These are phyloP conservation scores for Lepidocyrtinus sp. DNA, from an alignment of 2,888 invertebrate genomes.

Conservation along the genomic window DNA sequence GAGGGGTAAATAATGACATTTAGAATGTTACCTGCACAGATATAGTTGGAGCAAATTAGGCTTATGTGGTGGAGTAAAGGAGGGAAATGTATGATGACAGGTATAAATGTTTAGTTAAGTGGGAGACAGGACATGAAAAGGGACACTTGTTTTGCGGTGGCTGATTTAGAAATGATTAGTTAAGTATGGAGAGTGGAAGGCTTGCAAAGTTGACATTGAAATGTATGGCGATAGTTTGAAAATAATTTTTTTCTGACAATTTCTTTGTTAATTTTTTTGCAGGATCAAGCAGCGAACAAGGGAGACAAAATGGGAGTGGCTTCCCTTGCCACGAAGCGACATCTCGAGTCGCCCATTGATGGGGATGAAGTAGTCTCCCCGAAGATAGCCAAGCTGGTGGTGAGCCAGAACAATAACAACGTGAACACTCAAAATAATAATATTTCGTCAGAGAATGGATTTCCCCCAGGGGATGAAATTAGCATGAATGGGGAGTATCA, in stretches of 20 bases:
- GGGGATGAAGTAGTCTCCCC: slow-evolving; percentile 64
- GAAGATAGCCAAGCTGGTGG: slow-evolving; percentile 57
- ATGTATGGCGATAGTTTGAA: background rate
- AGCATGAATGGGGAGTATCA: background rate
- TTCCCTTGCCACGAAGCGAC: slow-evolving; percentile 68
- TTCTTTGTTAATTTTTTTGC: slow-evolving; percentile 41
- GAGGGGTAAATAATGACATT: slow-evolving; percentile 20
- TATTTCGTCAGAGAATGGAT: background rate
- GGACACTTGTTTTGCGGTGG: slow-evolving; percentile 2
- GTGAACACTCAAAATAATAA: background rate
- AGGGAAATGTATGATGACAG: background rate
- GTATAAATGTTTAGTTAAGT: background rate
- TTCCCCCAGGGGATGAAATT: background rate
- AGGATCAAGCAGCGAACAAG: slow-evolving; percentile 48
- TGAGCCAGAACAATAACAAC: slow-evolving; percentile 42
- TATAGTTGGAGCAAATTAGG: too few species aligned
- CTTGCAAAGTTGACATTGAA: background rate
- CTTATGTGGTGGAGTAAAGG: too few species aligned
- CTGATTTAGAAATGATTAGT: background rate
- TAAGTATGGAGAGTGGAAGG: slow-evolving; percentile 6
- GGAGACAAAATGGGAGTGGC: slow-evolving; percentile 67
- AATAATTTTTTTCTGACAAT: background rate
- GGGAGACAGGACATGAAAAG: slow-evolving; percentile 18
- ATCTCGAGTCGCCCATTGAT: slow-evolving; percentile 64
- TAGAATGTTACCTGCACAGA: background rate